Evolutionary conservation across 2,888 invertebrate genomes (phyloP).

Genomic region (Archips xylosteana): DNA sequence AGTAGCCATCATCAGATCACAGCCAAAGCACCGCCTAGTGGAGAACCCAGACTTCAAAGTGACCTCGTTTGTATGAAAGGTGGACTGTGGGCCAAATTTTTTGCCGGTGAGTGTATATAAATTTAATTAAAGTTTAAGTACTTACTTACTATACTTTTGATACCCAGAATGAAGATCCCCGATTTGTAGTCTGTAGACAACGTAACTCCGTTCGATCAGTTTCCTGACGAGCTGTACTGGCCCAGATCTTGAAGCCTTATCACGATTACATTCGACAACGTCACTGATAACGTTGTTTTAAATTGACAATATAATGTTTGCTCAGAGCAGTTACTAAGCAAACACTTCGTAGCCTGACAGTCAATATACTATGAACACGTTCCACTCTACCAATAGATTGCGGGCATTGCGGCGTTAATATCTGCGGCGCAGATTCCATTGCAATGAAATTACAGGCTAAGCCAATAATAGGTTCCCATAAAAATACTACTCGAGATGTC

Average conservation of each 20-base stretch:
- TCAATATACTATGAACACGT: constrained; percentile 5
- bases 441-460: not conserved
- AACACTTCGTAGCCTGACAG: constrained; percentile 21
- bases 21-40: too few species aligned
- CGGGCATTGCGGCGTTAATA: not conserved
- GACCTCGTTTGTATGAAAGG: too few species aligned
- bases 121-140: too few species aligned
- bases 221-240: constrained; percentile 6
- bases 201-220: constrained; percentile 1
- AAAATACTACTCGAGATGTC: too few species aligned
- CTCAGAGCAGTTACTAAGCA: constrained; percentile 12
- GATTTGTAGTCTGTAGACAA: not conserved
- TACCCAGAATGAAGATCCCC: too few species aligned
- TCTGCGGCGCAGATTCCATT: not conserved
- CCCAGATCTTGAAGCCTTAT: constrained; percentile 31
- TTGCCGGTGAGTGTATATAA: too few species aligned
- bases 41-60: too few species aligned
- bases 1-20: too few species aligned
- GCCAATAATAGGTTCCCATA: not conserved
- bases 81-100: too few species aligned
- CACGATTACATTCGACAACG: constrained; percentile 44
- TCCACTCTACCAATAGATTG: not conserved
- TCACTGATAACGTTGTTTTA: constrained; percentile 52
- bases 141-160: too few species aligned
- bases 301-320: constrained; percentile 48